These are phyloP conservation scores for Darevskia nairensis DNA, from an alignment of 2,797 vertebrate genomes.

Conservation along the genomic window DNA sequence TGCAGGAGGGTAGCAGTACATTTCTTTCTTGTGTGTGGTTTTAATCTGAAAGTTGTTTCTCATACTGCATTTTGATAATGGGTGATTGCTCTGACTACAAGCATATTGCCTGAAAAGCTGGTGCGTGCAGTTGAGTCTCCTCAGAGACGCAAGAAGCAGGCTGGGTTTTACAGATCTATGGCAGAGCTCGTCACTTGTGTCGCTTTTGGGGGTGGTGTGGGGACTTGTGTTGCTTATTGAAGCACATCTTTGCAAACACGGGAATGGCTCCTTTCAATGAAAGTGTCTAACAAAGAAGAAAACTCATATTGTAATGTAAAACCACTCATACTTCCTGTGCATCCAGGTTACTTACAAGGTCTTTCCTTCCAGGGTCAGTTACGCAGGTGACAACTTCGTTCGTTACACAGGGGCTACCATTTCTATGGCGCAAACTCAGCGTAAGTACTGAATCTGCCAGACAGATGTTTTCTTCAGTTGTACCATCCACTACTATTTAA, in stretches of 20 bases:
- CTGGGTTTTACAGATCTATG: neutral
- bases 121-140: too few species aligned
- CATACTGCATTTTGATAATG: neutral
- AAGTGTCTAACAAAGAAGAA: neutral
- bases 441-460: slow-evolving; percentile 80
- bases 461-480: neutral
- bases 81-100: neutral
- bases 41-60: neutral
- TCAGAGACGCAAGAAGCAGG: neutral
- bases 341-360: neutral
- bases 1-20: too few species aligned
- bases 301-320: neutral
- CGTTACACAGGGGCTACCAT: slow-evolving; percentile 94
- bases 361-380: slow-evolving; percentile 87
- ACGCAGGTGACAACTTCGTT: slow-evolving; percentile 97
- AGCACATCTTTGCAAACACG: neutral
- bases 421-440: slow-evolving; percentile 95
- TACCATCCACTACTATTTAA: neutral
- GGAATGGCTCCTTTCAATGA: neutral
- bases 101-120: neutral
- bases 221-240: neutral
- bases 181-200: neutral
- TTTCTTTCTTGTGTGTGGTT: neutral
- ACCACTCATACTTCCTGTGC: neutral
- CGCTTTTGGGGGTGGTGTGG: too few species aligned